Base-by-base conservation (phyloP, 2,888 invertebrate species). In the Hemaris fuciformis region DNA sequence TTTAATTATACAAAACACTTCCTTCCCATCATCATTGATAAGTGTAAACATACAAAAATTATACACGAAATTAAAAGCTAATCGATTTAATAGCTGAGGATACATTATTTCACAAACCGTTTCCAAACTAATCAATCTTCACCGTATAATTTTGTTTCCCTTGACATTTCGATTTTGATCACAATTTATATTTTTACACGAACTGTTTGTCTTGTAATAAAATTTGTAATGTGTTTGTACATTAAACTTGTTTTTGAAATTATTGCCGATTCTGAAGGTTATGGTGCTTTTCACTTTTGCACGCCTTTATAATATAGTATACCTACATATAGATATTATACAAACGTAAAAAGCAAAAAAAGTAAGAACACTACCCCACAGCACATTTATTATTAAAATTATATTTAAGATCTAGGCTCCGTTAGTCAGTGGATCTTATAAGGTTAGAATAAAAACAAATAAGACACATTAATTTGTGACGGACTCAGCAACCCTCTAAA, bases 121-220 rank as follows among this genome's bases (percentile, higher is more conserved):
- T 56, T 59, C 42, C 42, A 56, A 57, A 53, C 22, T 59, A 62
- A 60, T 59, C 53, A 25, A 56, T 56, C 59, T 22, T 15, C 15
- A 53, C 27, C 45, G 66, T 60, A 68, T 73, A 60, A 59, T 45
- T 64, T 62, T 66, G 53, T 61, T 78, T 71, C 69, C 82, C 84
- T 84, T 83, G 84, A 81, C 81, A 83, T 85, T 84, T 83, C 57
- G 62, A 48, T 70, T 71, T 62, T 70, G 57, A 62, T 62, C 23
- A 62, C 38, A 57, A 62, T 62, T 66, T 45, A 63, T 60, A 61
- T 43, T 20, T 56, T 43, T 31, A 38, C 59, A 64, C 61, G 59
- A 46, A 65, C 34, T 56, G 38, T 58, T 42, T 42, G 43, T 13
- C 27, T 43, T 10, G 58, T 61, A 46, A 60, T 61, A 38, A 38